Evolutionary conservation across 1,140 invertebrate genomes (phyloP).

Genomic region (Sipha flava): DNA sequence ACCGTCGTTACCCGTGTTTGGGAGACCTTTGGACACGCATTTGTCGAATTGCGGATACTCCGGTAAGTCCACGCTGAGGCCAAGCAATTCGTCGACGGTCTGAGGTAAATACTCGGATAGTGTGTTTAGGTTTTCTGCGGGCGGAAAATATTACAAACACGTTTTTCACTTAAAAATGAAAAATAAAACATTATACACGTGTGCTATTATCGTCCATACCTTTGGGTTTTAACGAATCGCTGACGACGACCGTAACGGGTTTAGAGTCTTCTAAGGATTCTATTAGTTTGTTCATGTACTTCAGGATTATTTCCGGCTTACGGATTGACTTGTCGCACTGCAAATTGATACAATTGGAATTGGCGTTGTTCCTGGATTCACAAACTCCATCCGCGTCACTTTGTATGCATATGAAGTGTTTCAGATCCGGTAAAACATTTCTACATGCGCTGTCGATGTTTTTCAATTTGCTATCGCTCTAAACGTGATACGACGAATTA

Average conservation of each 20-base stretch:
- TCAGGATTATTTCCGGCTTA: background rate
- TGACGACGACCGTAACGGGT: background rate
- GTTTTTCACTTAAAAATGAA: too few relatives aligned
- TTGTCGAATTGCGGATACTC: slow-evolving; percentile 1
- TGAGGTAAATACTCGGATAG: slow-evolving; percentile 2
- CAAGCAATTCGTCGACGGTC: background rate
- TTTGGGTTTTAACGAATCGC: background rate
- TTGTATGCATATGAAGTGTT: slow-evolving; percentile 23
- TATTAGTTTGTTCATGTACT: background rate
- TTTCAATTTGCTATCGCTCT: background rate
- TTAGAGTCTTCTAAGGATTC: background rate
- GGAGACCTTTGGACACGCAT: background rate
- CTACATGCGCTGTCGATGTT: background rate
- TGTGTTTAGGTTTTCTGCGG: background rate
- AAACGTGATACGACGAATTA: too few relatives aligned
- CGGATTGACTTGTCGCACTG: background rate
- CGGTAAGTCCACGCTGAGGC: background rate
- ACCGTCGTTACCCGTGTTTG: background rate
- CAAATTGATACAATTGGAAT: background rate
- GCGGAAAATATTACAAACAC: too few relatives aligned
- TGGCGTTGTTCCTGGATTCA: background rate
- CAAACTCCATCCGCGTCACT: slow-evolving; percentile 19
- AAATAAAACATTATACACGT: background rate
- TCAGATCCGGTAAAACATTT: background rate
- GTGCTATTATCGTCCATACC: background rate